Base-by-base conservation (phyloP, 2,888 invertebrate species). In the Acheta domesticus region DNA sequence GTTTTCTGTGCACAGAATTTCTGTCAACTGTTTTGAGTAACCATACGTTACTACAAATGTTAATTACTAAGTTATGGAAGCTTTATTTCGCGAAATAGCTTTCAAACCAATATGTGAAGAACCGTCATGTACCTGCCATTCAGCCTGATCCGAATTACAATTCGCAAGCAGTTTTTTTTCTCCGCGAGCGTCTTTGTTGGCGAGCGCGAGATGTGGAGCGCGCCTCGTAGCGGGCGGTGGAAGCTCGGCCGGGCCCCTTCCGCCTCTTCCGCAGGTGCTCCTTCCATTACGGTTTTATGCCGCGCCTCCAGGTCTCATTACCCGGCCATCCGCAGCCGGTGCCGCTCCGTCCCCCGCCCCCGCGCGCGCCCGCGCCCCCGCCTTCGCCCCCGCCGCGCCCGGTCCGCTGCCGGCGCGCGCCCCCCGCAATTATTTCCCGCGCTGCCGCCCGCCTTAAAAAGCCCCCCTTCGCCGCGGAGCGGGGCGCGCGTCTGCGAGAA, bases 341-440 rank as follows among this genome's bases (percentile, higher is more conserved):
- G 14, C 16, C n/a, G 3, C n/a, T 1, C 62, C n/a, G 3, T 3
- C n/a, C 62, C 62, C n/a, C n/a, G 4, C 62, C 62, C 8, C 19
- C 19, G 62, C 62, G 2, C 5, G 62, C 8, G 14, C n/a, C 62
- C 0, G 14, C 14, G 14, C n/a, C 62, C 62, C n/a, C 16, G 14
- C 62, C 62, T 62, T 62, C n/a, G 5, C 62, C 62, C n/a, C 62
- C 62, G 14, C 16, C 62, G n/a, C 62, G n/a, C 14, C 62, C 62
- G n/a, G 36, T 8, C 36, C 62, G 62, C 8, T 14, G 62, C 14
- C 62, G n/a, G 62, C 14, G 62, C n/a, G 62, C 14, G 62, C 62
- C 62, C 62, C 62, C n/a, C n/a, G 62, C 62, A 62, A 62, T 62
- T 62, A 62, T 62, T 62, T 62, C 62, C 62, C 62, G 62, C n/a